Percentiles rank a stretch among this genome's conserved stretches.
Conservation (phyloP, 2,888 invertebrate species). For the Ormyrus rosae region DNA sequence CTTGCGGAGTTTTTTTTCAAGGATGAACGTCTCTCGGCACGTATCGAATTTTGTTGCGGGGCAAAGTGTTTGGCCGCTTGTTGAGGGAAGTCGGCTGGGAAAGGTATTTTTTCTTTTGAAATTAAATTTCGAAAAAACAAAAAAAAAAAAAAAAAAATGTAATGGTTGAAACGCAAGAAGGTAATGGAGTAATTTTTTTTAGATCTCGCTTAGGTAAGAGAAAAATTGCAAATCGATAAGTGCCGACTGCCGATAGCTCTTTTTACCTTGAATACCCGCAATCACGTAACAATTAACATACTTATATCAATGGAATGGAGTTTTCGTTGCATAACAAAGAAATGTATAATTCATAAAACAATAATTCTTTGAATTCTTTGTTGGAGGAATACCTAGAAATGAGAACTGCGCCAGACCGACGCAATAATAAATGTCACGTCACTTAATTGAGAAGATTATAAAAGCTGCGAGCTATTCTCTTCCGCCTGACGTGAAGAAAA, state of each 20-base stretch:
- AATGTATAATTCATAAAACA: neutral
- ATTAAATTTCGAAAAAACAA: too few relatives aligned
- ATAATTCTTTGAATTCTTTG: slow-evolving; percentile 1
- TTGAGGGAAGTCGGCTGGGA: neutral
- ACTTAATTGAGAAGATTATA: slow-evolving; percentile 49
- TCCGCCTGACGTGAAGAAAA: slow-evolving; percentile 13
- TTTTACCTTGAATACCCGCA: neutral
- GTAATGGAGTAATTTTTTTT: neutral
- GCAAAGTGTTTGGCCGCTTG: too few relatives aligned
- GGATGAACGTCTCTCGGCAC: neutral
- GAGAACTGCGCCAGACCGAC: slow-evolving; percentile 28
- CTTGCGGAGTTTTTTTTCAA: slow-evolving; percentile 6
- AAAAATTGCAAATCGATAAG: neutral
- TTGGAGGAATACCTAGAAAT: slow-evolving; percentile 9
- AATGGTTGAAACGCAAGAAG: neutral
- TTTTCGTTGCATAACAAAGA: neutral
- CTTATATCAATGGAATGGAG: neutral
- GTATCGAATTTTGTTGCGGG: neutral
- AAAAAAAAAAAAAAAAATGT: neutral
- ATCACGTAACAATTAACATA: neutral
- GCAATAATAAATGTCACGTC: slow-evolving; percentile 36
- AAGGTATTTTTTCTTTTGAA: too few relatives aligned
- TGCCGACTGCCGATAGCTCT: too few relatives aligned
- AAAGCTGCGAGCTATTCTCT: slow-evolving; percentile 33
- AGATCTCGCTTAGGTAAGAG: neutral